Evolutionary conservation across 2,113 vertebrate genomes (phyloP).

Genomic region (Callospermophilus lateralis): DNA sequence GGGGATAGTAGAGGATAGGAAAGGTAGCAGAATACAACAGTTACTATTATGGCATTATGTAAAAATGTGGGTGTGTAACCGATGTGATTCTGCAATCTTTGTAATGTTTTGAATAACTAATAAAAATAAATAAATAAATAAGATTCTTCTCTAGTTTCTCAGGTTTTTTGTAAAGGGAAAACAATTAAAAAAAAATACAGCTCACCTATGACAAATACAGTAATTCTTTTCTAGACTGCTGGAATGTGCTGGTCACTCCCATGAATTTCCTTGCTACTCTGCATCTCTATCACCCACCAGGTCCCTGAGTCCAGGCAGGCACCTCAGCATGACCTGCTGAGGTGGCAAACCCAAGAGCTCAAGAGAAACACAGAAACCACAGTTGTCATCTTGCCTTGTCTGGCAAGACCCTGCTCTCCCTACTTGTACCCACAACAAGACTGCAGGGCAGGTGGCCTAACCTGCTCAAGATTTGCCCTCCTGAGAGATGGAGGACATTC

Average conservation of each 20-base stretch:
- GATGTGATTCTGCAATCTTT: too few relatives aligned
- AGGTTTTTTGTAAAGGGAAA: background rate
- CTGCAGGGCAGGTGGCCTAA: too few relatives aligned
- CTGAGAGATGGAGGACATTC: background rate
- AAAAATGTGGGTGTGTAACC: too few relatives aligned
- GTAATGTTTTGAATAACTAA: too few relatives aligned
- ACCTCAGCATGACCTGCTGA: background rate
- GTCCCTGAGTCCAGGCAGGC: background rate
- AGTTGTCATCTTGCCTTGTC: background rate
- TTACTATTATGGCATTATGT: too few relatives aligned
- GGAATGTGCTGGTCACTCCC: background rate
- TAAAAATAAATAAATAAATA: background rate
- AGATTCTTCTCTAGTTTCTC: conserved; percentile 14
- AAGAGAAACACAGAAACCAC: background rate
- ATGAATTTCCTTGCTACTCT: background rate
- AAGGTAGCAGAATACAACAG: too few relatives aligned
- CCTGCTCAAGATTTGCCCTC: background rate
- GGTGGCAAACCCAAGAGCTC: background rate
- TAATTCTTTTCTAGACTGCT: background rate
- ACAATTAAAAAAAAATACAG: background rate
- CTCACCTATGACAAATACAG: background rate
- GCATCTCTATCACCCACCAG: background rate
- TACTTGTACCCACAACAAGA: background rate
- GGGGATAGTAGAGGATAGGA: too few relatives aligned
- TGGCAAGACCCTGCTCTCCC: background rate